These are phyloP conservation scores for Anticlea derivata DNA, from an alignment of 2,888 invertebrate genomes.

Conservation along the genomic window DNA sequence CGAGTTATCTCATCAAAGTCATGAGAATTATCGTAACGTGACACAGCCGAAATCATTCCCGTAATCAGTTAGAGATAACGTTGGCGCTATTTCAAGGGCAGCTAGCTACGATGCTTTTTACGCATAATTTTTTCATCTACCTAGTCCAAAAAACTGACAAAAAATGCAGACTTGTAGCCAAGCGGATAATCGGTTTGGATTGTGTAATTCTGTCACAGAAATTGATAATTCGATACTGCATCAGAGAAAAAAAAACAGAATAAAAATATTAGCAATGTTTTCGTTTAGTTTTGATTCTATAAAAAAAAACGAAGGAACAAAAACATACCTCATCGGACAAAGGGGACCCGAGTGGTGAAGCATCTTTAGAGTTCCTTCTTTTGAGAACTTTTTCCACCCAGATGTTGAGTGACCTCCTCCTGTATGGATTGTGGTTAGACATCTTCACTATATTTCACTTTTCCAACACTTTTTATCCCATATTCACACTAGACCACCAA, in stretches of 20 bases:
- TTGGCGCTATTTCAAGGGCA: constrained; percentile 66
- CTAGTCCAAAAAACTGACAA: neutral
- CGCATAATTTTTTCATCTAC: constrained; percentile 42
- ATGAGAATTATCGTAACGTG: constrained; percentile 28
- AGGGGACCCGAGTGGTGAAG: constrained; percentile 46
- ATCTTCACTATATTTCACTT: constrained; percentile 28
- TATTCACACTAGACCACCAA: constrained; percentile 8
- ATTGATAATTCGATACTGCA: constrained; percentile 2
- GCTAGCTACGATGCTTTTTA: constrained; percentile 42
- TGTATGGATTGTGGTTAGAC: constrained; percentile 38
- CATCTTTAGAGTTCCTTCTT: constrained; percentile 48
- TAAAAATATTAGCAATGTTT: too few species aligned
- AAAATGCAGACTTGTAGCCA: too few species aligned
- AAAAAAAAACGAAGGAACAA: too few species aligned
- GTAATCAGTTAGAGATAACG: constrained; percentile 73
- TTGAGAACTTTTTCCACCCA: constrained; percentile 60
- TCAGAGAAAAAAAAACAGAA: too few species aligned
- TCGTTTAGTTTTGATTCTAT: too few species aligned
- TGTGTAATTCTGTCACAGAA: constrained; percentile 1
- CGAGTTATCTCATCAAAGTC: constrained; percentile 41
- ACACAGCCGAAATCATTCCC: constrained; percentile 43
- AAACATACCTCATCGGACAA: constrained; percentile 52
- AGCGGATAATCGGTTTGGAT: neutral
- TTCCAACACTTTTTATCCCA: constrained; percentile 20
- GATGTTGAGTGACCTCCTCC: constrained; percentile 57